phyloP scores from a whole-genome alignment of 2,888 invertebrate species.

The Nephrotoma guestfalica region DNA sequence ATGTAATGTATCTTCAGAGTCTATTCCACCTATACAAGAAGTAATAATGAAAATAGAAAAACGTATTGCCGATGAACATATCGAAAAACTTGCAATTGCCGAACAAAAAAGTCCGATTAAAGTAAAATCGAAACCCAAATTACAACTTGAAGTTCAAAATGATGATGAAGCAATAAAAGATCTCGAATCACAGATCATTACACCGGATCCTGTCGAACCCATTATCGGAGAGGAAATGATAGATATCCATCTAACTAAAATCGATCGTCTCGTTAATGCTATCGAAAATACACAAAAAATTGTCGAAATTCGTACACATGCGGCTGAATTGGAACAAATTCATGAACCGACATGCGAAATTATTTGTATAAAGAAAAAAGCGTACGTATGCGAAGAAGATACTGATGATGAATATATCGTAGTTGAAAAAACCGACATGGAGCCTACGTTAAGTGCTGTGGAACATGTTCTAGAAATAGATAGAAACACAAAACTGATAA shows the following conservation, averaged over 20 bases:
- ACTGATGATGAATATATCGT: conserved; percentile 11
- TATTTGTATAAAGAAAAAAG: conserved; percentile 11
- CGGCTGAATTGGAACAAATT: conserved; percentile 9
- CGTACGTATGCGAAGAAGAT: conserved; percentile 13
- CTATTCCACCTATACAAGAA: conserved; percentile 22
- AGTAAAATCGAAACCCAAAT: background rate
- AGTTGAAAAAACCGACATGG: conserved; percentile 4
- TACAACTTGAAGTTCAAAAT: background rate
- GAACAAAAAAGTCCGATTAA: conserved; percentile 8
- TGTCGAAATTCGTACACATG: background rate
- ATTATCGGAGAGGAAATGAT: background rate
- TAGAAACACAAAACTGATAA: conserved; percentile 18
- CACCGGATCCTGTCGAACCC: background rate
- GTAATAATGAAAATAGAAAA: conserved; percentile 25
- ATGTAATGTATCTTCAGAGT: conserved; percentile 8
- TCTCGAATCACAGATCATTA: conserved; percentile 13
- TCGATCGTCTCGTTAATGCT: background rate
- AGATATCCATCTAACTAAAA: background rate
- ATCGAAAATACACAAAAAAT: background rate
- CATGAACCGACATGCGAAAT: conserved; percentile 14
- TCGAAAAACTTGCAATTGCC: conserved; percentile 1
- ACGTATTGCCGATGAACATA: conserved; percentile 18
- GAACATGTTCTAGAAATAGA: conserved; percentile 28
- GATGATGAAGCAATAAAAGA: conserved; percentile 10
- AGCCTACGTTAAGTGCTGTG: conserved; percentile 8